These are phyloP conservation scores for Tuberolachnus salignus DNA, from an alignment of 2,888 invertebrate genomes.

Conservation along the genomic window DNA sequence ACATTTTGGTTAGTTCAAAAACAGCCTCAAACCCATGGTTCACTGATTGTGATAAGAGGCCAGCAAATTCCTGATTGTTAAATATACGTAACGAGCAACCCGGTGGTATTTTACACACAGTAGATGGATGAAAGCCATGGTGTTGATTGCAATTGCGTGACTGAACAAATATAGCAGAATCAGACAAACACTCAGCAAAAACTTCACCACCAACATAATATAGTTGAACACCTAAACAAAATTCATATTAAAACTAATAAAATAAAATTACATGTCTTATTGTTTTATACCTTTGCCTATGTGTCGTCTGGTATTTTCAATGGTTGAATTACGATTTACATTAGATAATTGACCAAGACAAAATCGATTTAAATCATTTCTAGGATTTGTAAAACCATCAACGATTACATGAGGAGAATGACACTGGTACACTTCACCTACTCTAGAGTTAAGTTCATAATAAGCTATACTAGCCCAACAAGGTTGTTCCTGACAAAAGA, in stretches of 20 bases:
- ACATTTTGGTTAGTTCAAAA: conserved; percentile 99
- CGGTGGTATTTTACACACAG: conserved; percentile 97
- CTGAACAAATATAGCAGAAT: conserved; percentile 97
- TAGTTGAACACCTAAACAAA: conserved; percentile 74
- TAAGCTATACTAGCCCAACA: conserved; percentile 99
- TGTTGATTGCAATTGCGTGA: conserved; percentile 98
- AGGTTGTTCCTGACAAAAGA: conserved; percentile 75
- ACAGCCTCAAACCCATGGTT: conserved; percentile 99
- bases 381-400: conserved; percentile 98
- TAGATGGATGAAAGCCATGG: conserved; percentile 97
- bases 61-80: conserved; percentile 97
- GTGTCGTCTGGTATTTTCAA: conserved; percentile 96
- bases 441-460: conserved; percentile 96
- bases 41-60: conserved; percentile 90
- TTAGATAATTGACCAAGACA: conserved; percentile 97
- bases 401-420: conserved; percentile 91
- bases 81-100: conserved; percentile 97
- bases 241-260: background rate
- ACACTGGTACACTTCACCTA: conserved; percentile 95
- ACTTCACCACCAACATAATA: conserved; percentile 98
- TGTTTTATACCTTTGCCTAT: conserved; percentile 84
- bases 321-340: conserved; percentile 97
- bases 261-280: too few species aligned
- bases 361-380: conserved; percentile 93
- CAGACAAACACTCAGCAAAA: conserved; percentile 95